A percentile compares a stretch with the other conserved stretches of the same genome.
phyloP scores from a whole-genome alignment of 2,888 invertebrate species.

The Spilosoma lubricipeda region DNA sequence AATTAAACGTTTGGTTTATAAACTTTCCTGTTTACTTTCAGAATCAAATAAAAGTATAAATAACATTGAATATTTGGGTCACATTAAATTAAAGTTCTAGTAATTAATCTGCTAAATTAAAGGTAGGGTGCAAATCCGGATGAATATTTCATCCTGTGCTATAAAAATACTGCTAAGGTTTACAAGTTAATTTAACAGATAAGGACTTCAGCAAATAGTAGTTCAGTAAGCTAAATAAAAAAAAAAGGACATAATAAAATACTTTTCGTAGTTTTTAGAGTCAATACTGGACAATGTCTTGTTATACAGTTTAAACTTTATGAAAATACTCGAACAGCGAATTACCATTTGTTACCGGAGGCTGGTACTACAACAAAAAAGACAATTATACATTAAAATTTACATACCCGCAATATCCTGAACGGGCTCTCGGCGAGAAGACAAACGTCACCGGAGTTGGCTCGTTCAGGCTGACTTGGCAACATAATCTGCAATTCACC shows the following conservation, averaged over 20 bases:
- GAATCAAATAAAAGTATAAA: not conserved
- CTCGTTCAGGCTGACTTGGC: slow-evolving; percentile 65
- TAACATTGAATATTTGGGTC: not conserved
- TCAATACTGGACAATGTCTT: not conserved
- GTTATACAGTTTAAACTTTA: not conserved
- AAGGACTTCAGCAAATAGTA: too few relatives aligned
- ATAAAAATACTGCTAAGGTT: too few relatives aligned
- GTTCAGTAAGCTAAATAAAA: too few relatives aligned
- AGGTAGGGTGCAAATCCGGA: not conserved
- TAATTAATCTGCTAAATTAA: too few relatives aligned
- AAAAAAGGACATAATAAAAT: too few relatives aligned
- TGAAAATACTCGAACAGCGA: not conserved
- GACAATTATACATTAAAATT: not conserved
- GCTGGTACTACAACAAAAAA: not conserved
- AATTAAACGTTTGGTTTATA: not conserved
- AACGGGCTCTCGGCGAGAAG: slow-evolving; percentile 91
- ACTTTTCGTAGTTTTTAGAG: too few relatives aligned
- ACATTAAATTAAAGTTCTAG: not conserved
- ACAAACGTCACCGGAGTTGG: slow-evolving; percentile 87
- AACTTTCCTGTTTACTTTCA: not conserved
- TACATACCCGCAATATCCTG: slow-evolving; percentile 89
- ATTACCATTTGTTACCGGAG: not conserved
- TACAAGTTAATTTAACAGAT: too few relatives aligned
- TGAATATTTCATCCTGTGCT: too few relatives aligned
- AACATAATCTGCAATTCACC: slow-evolving; percentile 87